Percentiles rank a stretch among this genome's conserved stretches.
Evolutionary conservation across 2,113 vertebrate species (phyloP).

Genomic region (Lamprologus ornatipinnis): DNA sequence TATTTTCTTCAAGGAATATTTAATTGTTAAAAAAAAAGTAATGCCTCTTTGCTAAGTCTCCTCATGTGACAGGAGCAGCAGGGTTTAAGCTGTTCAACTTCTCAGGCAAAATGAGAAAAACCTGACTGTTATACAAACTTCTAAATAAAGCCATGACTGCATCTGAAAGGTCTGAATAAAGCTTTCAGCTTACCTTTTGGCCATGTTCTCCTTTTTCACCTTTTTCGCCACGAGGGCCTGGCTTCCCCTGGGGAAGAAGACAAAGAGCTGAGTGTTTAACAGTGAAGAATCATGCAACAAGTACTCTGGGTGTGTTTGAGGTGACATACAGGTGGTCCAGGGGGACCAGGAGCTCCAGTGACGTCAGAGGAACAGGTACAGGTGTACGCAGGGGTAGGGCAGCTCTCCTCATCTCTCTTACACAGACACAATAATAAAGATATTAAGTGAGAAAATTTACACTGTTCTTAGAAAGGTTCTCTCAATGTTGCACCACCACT

Average conservation of each 20-base stretch:
- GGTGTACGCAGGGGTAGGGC: conserved; percentile 70
- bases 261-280: not conserved
- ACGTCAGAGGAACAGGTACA: conserved; percentile 77
- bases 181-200: conserved; percentile 71
- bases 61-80: not conserved
- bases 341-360: conserved; percentile 75
- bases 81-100: not conserved
- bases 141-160: not conserved
- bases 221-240: conserved; percentile 80
- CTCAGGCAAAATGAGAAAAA: not conserved
- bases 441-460: not conserved
- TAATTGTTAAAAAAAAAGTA: not conserved
- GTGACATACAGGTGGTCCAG: conserved; percentile 77
- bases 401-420: conserved; percentile 83
- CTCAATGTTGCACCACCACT: not conserved
- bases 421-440: not conserved
- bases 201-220: conserved; percentile 83
- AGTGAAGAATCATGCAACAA: not conserved
- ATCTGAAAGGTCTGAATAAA: not conserved
- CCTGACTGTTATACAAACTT: not conserved
- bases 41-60: not conserved
- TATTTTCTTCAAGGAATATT: not conserved
- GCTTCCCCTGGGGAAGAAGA: conserved; percentile 73
- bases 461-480: not conserved
- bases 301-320: not conserved